Base-by-base conservation (phyloP, 2,113 vertebrate genomes). In the Tauraco erythrolophus region DNA sequence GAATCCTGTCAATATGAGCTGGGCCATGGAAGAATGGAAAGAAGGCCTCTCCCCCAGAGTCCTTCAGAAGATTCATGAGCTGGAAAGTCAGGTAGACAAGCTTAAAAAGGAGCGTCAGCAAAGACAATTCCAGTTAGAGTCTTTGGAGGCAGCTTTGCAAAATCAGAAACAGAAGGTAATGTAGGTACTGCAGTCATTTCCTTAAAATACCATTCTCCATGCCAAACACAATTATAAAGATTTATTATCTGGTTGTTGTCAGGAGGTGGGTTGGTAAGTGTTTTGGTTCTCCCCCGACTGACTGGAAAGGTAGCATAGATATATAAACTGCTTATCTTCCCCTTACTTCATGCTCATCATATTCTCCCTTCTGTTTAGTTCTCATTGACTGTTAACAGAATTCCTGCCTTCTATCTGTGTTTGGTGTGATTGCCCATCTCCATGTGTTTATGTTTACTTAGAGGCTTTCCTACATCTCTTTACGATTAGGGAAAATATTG, bases 21-120 rank as follows among this genome's bases (percentile, higher is more conserved):
- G 99, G 99, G 99, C 97, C 27, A 94, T 99, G 96, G 99, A 99
- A 92, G 99, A 99, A 84, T 99, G 99, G 99, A 99, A 99, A 94
- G 99, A 99, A 98, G 99, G 99, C 27, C 98, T 99, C 81, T 98
- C 99, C 43, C 97, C 96, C 17, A 98, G 98, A 96, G 99, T 98
- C 78, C 98, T 99, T 72, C 99, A 99, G 97, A 99, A 99, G 97
- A 99, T 99, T 96, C 98, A 99, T 54, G 99, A 99, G 97, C 98
- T 99, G 68, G 99, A 99, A 90, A 97, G 94, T 56, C 99, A 99
- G 94, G 97, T 99, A 62, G 99, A 99, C 88, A 99, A 99, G 76
- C 96, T 99, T 65, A 99, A 99, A 97, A 99, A 99, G 85, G 99
- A 99, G n/a, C 97, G 98, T 68, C 98, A 98, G 64, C 99, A 99